A percentile compares a stretch with the other conserved stretches of the same genome.
phyloP scores from a whole-genome alignment of 1,140 invertebrate genomes.

The Mercenaria mercenaria region DNA sequence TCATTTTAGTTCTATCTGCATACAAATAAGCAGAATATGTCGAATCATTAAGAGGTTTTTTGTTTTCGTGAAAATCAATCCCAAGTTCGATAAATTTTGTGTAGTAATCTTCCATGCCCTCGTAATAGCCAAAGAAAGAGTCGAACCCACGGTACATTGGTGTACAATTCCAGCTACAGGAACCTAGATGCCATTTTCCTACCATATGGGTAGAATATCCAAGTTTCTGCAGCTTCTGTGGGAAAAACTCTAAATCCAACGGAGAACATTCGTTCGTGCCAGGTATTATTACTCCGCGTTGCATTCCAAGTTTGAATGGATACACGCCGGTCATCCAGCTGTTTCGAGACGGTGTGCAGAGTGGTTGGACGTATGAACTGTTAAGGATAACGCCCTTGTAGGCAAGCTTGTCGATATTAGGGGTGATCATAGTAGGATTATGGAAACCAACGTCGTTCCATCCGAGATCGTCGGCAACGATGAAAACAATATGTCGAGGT shows the following conservation, averaged over 20 bases:
- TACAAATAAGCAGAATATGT: constrained; percentile 15
- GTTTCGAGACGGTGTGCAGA: constrained; percentile 69
- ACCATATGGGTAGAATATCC: constrained; percentile 86
- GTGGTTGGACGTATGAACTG: constrained; percentile 72
- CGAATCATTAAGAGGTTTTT: neutral
- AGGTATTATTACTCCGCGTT: neutral
- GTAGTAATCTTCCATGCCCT: too few species aligned
- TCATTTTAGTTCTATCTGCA: neutral
- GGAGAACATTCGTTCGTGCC: neutral
- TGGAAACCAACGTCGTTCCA: constrained; percentile 83
- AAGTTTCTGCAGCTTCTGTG: constrained; percentile 84
- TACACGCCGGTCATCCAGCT: constrained; percentile 37
- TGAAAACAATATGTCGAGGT: constrained; percentile 73
- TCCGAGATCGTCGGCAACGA: constrained; percentile 78
- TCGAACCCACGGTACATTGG: too few species aligned
- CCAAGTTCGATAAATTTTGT: too few species aligned
- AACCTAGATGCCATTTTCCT: too few species aligned
- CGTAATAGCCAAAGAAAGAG: too few species aligned
- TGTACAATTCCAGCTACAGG: too few species aligned
- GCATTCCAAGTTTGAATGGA: constrained; percentile 20
- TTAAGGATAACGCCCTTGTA: constrained; percentile 71
- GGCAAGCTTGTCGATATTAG: too few species aligned
- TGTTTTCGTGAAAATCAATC: too few species aligned
- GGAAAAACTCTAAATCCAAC: constrained; percentile 73
- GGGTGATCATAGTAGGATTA: constrained; percentile 77